Percentiles rank a stretch among this genome's conserved stretches.
Evolutionary conservation across 2,888 invertebrate genomes (phyloP).

Genomic region (Leptinotarsa tumamoca): DNA sequence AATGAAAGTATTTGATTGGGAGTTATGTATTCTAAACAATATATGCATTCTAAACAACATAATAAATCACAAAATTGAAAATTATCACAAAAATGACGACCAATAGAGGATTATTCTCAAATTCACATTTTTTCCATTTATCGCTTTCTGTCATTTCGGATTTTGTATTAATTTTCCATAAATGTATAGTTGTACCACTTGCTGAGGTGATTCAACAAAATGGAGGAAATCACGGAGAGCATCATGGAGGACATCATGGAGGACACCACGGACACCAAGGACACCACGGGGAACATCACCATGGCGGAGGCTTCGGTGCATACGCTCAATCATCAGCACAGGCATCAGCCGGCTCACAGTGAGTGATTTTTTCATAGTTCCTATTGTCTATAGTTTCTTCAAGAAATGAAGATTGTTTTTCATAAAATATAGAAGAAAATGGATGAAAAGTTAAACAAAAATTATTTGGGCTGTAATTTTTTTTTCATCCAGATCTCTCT

Average conservation of each 20-base stretch:
- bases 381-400: no score
- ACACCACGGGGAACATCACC: background rate
- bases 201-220: background rate
- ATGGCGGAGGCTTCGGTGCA: background rate
- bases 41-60: no score
- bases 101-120: no score
- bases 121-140: background rate
- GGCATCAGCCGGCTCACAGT: background rate
- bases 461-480: no score
- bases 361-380: background rate
- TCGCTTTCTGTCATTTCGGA: background rate
- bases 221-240: background rate
- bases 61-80: no score
- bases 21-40: no score
- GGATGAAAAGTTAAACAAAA: no score
- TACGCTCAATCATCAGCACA: background rate
- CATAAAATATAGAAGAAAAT: no score
- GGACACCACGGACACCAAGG: background rate
- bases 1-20: no score
- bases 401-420: no score
- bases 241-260: constrained; percentile 15
- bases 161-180: background rate
- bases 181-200: background rate
- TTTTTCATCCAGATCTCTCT: no score
- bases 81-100: no score